Base-by-base conservation (phyloP, 2,113 vertebrate genomes). In the Pimephales promelas region DNA sequence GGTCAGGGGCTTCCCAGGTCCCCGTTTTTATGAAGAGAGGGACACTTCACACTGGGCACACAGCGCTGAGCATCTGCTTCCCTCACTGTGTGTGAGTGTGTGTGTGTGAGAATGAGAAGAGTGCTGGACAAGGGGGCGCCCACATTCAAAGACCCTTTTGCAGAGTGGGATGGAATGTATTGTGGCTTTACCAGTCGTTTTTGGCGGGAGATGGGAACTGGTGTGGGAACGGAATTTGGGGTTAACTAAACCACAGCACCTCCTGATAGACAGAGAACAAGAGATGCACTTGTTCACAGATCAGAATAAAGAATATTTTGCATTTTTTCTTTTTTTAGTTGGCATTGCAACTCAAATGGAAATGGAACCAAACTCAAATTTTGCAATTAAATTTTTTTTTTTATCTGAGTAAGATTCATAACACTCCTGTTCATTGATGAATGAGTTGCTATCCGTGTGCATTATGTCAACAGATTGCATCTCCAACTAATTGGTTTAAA, bases 1-100 rank as follows among this genome's bases (percentile, higher is more conserved):
- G 88, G 91, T 91, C 90, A 91, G 87, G 57, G 83, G 26, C 80
- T 90, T 91, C 90, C 90, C 90, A 91, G 88, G 82, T 88, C 64
- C 83, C 83, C 34, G 28, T 11, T 71, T 43, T 81, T 52, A 83
- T 45, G 64, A 61, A 87, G 79, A 77, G 84, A 78, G 40, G 81
- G 81, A 70, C 54, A 66, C 85, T 84, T 77, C 86, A 84, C 80
- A 82, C 76, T 83, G 47, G 49, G 64, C 66, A 78, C 74, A 40
- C 61, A 73, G 85, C 77, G 83, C 88, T 56, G 59, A 87, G 82
- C 91, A 92, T 89, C 90, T 92, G 89, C 89, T 84, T 79, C 79
- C 76, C 86, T 81, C 73, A 8, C 16, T 79, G 49, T 88, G 62
- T 74, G 80, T 79, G 36, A 43, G 74, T 61, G 54, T 74, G 80